Evolutionary conservation across 1,140 invertebrate genomes (phyloP).

Genomic region (Leptestheria dahalacensis): DNA sequence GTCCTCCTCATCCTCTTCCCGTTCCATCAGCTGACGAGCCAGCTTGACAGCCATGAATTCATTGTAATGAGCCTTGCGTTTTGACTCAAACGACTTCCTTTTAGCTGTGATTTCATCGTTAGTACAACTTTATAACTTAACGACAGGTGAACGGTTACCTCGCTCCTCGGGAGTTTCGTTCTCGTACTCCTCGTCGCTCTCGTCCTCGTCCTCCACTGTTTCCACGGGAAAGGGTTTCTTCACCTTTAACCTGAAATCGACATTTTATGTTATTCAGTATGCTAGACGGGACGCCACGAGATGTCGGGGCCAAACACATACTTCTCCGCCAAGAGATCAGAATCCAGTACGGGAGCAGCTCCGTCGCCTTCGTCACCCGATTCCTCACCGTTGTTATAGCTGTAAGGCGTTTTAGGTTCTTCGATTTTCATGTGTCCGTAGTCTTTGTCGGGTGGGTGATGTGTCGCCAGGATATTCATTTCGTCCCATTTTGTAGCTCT

Average conservation of each 20-base stretch:
- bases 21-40: slow-evolving; percentile 70
- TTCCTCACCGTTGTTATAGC: slow-evolving; percentile 52
- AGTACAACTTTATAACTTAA: slow-evolving; percentile 10
- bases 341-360: slow-evolving; percentile 39
- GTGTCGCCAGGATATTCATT: slow-evolving; percentile 96
- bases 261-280: background rate
- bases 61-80: slow-evolving; percentile 91
- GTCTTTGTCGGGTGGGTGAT: slow-evolving; percentile 95
- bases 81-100: slow-evolving; percentile 67
- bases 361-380: slow-evolving; percentile 48
- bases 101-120: slow-evolving; percentile 33
- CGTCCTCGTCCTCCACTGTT: slow-evolving; percentile 40
- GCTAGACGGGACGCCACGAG: background rate
- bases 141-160: slow-evolving; percentile 28
- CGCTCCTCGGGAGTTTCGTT: slow-evolving; percentile 41
- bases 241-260: background rate
- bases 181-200: slow-evolving; percentile 41
- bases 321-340: slow-evolving; percentile 48
- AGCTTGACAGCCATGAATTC: slow-evolving; percentile 87
- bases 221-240: background rate
- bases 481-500: slow-evolving; percentile 86
- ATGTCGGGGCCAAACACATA: slow-evolving; percentile 24
- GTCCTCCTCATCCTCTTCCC: slow-evolving; percentile 72
- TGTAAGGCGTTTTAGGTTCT: slow-evolving; percentile 93
- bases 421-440: slow-evolving; percentile 99